Evolutionary conservation across 2,888 invertebrate genomes (phyloP).

Genomic region (Cephus pulcher): DNA sequence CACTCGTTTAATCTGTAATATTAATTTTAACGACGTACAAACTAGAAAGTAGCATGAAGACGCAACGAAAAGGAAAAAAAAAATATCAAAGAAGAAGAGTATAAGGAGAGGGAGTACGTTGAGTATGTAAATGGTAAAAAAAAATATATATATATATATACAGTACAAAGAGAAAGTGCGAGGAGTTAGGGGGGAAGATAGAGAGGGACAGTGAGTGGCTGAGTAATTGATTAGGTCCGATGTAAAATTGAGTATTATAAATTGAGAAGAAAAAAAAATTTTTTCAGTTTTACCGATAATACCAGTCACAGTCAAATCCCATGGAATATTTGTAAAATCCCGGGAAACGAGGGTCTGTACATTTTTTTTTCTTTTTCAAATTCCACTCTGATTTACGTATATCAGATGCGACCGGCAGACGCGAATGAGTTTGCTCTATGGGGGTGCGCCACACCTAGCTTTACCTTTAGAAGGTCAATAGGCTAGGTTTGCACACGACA

Average conservation of each 20-base stretch:
- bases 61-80: conserved; percentile 6
- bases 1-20: conserved; percentile 8
- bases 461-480: conserved; percentile 57
- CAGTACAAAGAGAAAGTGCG: no score
- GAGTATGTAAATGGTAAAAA: not conserved
- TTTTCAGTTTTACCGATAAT: no score
- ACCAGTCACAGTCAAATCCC: no score
- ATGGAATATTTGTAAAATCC: no score
- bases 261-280: no score
- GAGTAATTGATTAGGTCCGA: no score
- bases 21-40: conserved; percentile 30
- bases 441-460: conserved; percentile 52
- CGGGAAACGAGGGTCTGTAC: conserved; percentile 8
- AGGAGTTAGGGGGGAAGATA: no score
- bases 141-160: no score
- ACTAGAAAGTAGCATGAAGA: conserved; percentile 35
- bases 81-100: not conserved
- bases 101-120: not conserved
- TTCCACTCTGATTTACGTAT: conserved; percentile 25
- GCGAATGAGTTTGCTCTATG: conserved; percentile 21
- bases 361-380: conserved; percentile 10
- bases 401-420: conserved; percentile 19
- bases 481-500: conserved; percentile 29
- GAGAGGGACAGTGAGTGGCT: no score
- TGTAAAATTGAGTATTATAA: no score